Conservation (phyloP, 2,797 vertebrate species). For the Chromobotia macracanthus region DNA sequence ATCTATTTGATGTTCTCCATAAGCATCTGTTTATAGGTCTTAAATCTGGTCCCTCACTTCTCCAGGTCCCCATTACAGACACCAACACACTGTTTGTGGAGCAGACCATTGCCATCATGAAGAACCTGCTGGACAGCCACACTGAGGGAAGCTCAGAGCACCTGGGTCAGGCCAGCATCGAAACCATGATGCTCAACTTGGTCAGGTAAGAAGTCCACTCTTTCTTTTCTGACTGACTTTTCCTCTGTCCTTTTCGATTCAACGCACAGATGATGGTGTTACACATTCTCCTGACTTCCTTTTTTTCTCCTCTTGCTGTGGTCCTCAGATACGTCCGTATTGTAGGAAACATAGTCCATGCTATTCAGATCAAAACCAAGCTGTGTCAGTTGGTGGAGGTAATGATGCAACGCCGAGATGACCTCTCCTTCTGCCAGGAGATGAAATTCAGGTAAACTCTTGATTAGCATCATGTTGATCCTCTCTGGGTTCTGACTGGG, state of each 20-base stretch:
- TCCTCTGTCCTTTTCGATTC: neutral
- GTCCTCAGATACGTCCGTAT: constrained; percentile 91
- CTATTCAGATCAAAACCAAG: constrained; percentile 98
- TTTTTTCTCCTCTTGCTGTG: no score
- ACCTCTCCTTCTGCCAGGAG: constrained; percentile 98
- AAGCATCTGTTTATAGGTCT: neutral
- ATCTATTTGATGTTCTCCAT: neutral
- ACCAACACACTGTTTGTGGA: constrained; percentile 98
- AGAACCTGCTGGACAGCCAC: constrained; percentile 96
- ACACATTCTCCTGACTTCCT: no score
- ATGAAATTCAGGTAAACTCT: constrained; percentile 94
- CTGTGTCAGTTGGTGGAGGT: constrained; percentile 97
- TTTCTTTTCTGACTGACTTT: neutral
- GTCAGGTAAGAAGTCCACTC: constrained; percentile 92
- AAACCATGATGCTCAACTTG: constrained; percentile 98
- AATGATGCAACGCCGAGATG: constrained; percentile 98
- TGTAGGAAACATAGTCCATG: constrained; percentile 92
- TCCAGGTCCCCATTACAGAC: constrained; percentile 91
- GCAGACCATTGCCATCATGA: constrained; percentile 98
- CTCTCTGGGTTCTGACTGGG: neutral
- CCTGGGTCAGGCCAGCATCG: constrained; percentile 95
- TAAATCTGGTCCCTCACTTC: neutral
- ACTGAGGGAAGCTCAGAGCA: constrained; percentile 97
- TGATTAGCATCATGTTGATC: no score
- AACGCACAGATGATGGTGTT: no score